These are phyloP conservation scores for Heteromyza rotundicornis DNA, from an alignment of 2,888 invertebrate species.

Conservation along the genomic window DNA sequence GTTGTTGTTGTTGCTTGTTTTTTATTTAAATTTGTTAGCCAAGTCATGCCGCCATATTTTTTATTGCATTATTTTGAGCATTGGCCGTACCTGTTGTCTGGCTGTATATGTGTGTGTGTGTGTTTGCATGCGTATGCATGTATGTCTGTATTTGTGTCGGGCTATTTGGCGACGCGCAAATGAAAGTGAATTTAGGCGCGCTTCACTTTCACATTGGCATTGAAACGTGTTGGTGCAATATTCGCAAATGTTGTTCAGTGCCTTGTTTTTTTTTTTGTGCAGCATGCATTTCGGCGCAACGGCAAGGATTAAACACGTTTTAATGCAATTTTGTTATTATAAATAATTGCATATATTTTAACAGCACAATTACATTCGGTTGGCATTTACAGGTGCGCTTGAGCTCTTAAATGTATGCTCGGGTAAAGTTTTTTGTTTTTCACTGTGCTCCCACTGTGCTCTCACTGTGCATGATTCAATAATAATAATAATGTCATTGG, in stretches of 20 bases:
- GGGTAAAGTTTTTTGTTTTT: no score
- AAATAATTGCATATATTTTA: not conserved
- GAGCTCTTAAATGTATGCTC: no score
- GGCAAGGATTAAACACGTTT: not conserved
- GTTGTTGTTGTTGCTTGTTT: slow-evolving; percentile 19
- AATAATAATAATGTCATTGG: slow-evolving; percentile 25
- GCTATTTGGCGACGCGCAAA: slow-evolving; percentile 23
- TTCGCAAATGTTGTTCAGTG: not conserved
- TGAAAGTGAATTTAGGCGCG: slow-evolving; percentile 40
- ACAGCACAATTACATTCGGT: no score
- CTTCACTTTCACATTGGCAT: slow-evolving; percentile 33
- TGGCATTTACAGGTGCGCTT: no score
- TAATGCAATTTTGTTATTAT: no score
- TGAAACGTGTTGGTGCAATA: slow-evolving; percentile 18
- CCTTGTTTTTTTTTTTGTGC: slow-evolving; percentile 2
- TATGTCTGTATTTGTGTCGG: not conserved
- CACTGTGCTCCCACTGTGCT: no score
- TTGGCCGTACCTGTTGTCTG: slow-evolving; percentile 27
- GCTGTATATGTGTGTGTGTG: no score
- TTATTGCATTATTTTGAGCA: slow-evolving; percentile 23
- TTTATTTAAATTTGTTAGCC: slow-evolving; percentile 15
- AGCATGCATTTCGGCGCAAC: slow-evolving; percentile 32
- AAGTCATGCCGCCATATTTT: slow-evolving; percentile 12
- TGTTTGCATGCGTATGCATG: no score
- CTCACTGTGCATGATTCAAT: no score